phyloP scores from a whole-genome alignment of 1,140 invertebrate species.

The Drosophila baimaii region DNA sequence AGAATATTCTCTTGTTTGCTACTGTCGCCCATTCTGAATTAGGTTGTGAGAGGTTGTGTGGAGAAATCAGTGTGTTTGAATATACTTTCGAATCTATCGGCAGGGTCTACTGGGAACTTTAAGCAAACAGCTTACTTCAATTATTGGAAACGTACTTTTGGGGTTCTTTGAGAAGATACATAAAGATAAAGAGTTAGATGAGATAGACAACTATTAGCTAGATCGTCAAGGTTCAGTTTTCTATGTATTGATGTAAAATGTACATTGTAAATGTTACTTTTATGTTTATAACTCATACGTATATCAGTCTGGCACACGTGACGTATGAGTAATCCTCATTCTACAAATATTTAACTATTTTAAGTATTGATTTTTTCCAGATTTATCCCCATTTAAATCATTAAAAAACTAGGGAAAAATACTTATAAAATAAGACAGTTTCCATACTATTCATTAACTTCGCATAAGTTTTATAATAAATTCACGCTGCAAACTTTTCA shows the following conservation, averaged over 20 bases:
- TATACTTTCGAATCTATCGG: neutral
- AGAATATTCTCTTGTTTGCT: neutral
- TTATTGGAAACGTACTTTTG: no score
- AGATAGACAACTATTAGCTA: neutral
- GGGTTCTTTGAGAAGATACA: neutral
- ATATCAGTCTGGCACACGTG: neutral
- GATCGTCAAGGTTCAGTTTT: neutral
- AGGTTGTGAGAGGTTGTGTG: neutral
- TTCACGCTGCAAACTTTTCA: constrained; percentile 23
- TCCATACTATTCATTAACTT: no score
- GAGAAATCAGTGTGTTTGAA: neutral
- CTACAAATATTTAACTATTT: no score
- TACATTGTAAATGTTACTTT: neutral
- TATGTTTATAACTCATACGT: neutral
- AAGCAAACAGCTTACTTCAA: neutral
- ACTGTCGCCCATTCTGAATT: constrained; percentile 12
- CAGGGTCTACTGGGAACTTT: neutral
- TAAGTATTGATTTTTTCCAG: no score
- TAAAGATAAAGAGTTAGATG: neutral
- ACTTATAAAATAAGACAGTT: neutral
- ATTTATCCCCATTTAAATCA: neutral
- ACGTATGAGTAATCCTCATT: neutral
- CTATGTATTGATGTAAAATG: neutral
- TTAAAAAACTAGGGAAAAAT: neutral
- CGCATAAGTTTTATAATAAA: neutral